A percentile compares a stretch with the other conserved stretches of the same genome.
These are phyloP conservation scores for Ornithoptera alexandrae DNA, from an alignment of 2,888 invertebrate genomes.

Conservation along the genomic window DNA sequence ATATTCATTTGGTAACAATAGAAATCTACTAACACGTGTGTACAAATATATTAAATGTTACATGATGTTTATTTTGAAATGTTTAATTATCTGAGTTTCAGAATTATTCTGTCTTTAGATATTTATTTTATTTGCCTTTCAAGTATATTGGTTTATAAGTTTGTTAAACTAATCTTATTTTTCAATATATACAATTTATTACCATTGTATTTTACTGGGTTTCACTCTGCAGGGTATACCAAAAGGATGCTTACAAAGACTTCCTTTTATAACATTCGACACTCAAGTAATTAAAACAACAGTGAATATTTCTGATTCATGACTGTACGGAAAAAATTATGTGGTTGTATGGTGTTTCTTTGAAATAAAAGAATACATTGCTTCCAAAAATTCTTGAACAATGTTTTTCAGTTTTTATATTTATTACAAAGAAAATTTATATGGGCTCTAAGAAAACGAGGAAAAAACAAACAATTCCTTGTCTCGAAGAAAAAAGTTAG, in stretches of 20 bases:
- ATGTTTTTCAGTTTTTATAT: neutral
- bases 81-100: too few species aligned
- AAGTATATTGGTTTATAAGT: neutral
- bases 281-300: neutral
- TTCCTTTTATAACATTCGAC: neutral
- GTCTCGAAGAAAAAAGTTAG: too few species aligned
- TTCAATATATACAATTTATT: neutral
- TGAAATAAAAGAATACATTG: neutral
- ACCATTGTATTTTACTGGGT: conserved; percentile 1
- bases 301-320: neutral
- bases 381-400: neutral
- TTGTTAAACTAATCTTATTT: neutral
- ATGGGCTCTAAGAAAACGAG: too few species aligned
- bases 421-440: too few species aligned
- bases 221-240: neutral
- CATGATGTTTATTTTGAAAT: too few species aligned
- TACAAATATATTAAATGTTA: too few species aligned
- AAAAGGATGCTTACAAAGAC: neutral
- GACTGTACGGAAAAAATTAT: neutral
- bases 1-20: too few species aligned
- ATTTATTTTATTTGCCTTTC: too few species aligned
- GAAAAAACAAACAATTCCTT: too few species aligned
- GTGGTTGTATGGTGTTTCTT: neutral
- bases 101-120: too few species aligned
- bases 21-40: too few species aligned